Conservation (phyloP, 2,888 invertebrate genomes). For the Ptilodon capucinus region DNA sequence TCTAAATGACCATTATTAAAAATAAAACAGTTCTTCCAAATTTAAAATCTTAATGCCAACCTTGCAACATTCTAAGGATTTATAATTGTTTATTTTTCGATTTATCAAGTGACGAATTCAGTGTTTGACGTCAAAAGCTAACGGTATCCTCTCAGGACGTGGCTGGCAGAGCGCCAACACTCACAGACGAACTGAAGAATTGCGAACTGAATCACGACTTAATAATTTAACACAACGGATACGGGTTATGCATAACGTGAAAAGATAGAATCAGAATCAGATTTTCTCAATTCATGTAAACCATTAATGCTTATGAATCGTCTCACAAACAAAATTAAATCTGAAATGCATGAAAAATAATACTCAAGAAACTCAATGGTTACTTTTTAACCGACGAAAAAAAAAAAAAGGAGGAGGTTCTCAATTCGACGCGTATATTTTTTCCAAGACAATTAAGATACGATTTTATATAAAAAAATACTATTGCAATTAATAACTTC, state of each 20-base stretch:
- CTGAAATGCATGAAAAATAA: too few species aligned
- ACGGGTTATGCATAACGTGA: constrained; percentile 15
- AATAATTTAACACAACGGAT: constrained; percentile 30
- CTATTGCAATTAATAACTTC: too few species aligned
- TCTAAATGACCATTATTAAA: too few species aligned
- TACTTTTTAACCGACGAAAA: too few species aligned
- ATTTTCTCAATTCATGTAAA: too few species aligned
- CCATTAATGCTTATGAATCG: too few species aligned
- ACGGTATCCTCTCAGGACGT: constrained; percentile 27
- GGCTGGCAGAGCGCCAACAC: constrained; percentile 23
- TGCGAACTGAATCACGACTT: constrained; percentile 32
- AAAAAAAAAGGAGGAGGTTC: too few species aligned
- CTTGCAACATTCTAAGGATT: neutral
- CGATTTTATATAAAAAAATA: too few species aligned
- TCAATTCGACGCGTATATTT: too few species aligned
- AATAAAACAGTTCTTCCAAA: neutral
- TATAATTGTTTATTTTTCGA: neutral
- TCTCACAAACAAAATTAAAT: too few species aligned
- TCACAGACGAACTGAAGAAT: constrained; percentile 25
- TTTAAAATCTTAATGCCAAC: neutral
- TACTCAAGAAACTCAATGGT: too few species aligned
- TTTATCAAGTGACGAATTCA: constrained; percentile 11
- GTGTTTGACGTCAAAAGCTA: constrained; percentile 23
- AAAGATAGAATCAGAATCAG: constrained; percentile 1
- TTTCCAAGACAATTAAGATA: too few species aligned